These are phyloP conservation scores for Silurus glanis DNA, from an alignment of 2,113 vertebrate genomes.

Conservation along the genomic window DNA sequence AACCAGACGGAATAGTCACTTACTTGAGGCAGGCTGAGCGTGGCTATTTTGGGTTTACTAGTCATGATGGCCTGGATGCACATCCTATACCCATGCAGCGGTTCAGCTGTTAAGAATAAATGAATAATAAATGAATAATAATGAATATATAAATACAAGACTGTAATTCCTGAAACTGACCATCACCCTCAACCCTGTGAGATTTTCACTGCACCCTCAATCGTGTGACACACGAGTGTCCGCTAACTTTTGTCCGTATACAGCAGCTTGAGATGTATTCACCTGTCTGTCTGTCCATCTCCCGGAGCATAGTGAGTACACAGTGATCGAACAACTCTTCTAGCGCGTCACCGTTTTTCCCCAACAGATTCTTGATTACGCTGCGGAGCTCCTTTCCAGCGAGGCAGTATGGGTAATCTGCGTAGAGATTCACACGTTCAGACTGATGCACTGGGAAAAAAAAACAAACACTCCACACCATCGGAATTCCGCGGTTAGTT, in stretches of 20 bases:
- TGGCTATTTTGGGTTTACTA: conserved; percentile 85
- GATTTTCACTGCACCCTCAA: no score
- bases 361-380: conserved; percentile 80
- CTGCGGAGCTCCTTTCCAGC: conserved; percentile 80
- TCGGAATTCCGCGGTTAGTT: not conserved
- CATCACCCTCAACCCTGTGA: no score
- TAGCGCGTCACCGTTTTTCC: conserved; percentile 66
- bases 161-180: not conserved
- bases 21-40: conserved; percentile 82
- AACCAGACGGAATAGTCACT: conserved; percentile 50
- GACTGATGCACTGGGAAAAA: not conserved
- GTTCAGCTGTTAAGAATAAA: conserved; percentile 73
- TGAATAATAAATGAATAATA: not conserved
- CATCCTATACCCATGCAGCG: conserved; percentile 90
- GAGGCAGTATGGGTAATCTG: conserved; percentile 93
- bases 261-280: no score
- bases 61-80: conserved; percentile 90
- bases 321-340: conserved; percentile 93
- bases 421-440: not conserved
- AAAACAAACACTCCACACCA: not conserved
- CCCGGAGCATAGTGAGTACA: conserved; percentile 87
- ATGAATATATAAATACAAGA: not conserved
- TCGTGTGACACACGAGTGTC: no score
- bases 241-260: no score
- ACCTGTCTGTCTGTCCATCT: conserved; percentile 85